These are phyloP conservation scores for Luperina testacea DNA, from an alignment of 2,888 invertebrate genomes.

Conservation along the genomic window DNA sequence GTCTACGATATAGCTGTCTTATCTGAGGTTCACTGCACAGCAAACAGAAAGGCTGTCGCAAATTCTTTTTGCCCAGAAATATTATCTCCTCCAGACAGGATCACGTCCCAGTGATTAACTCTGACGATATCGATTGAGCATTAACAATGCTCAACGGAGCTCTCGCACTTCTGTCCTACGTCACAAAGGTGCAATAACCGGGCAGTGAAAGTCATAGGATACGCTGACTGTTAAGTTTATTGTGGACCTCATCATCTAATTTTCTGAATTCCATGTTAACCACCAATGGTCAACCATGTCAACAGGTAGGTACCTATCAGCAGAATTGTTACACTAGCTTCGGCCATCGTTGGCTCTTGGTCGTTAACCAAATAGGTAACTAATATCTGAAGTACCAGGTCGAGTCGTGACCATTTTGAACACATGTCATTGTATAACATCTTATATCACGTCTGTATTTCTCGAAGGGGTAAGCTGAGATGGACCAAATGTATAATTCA, in stretches of 20 bases:
- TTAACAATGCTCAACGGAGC: constrained; percentile 4
- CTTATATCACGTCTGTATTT: background rate
- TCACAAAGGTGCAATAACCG: background rate
- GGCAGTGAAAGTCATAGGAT: background rate
- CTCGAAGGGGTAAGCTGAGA: background rate
- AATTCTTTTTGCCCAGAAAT: too few relatives aligned
- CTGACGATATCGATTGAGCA: background rate
- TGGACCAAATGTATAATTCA: background rate
- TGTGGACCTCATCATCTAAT: background rate
- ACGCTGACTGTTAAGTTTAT: background rate
- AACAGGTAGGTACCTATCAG: background rate
- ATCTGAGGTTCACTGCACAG: too few relatives aligned
- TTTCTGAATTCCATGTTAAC: background rate
- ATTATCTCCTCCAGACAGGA: constrained; percentile 1
- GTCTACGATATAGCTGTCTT: background rate
- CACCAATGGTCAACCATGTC: background rate
- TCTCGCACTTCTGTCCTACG: background rate
- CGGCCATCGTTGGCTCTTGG: background rate
- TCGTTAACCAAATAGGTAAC: background rate
- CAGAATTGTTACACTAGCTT: background rate
- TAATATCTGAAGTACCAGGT: background rate
- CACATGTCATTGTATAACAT: background rate
- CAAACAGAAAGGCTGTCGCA: background rate
- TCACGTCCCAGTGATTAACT: constrained; percentile 30
- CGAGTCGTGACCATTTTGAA: background rate